Evolutionary conservation across 2,888 invertebrate species (phyloP).

Genomic region (Geotrupes spiniger): DNA sequence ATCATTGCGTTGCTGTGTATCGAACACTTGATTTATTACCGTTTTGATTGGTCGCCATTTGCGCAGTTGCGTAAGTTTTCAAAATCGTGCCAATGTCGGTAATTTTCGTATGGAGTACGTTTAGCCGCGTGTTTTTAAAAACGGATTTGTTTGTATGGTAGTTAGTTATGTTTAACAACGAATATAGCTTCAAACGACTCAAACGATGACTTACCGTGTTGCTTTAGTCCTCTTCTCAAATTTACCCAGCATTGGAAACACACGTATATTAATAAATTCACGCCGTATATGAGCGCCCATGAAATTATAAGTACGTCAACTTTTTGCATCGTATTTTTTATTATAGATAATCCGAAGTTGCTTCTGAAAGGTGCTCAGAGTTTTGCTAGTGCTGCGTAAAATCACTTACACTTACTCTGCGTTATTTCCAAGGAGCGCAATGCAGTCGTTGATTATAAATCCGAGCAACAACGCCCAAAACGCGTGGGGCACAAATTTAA

Average conservation of each 20-base stretch:
- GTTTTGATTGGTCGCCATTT: too few relatives aligned
- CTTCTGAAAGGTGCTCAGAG: slow-evolving; percentile 45
- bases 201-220: slow-evolving; percentile 47
- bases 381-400: slow-evolving; percentile 40
- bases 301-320: slow-evolving; percentile 52
- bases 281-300: slow-evolving; percentile 19
- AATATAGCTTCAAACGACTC: too few relatives aligned
- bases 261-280: slow-evolving; percentile 45
- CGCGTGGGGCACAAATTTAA: slow-evolving; percentile 81
- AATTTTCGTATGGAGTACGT: too few relatives aligned
- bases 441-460: slow-evolving; percentile 11
- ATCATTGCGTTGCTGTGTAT: too few relatives aligned
- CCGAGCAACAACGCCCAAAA: slow-evolving; percentile 68
- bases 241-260: slow-evolving; percentile 54
- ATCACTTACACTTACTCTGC: background rate
- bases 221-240: slow-evolving; percentile 34
- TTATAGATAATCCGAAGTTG: slow-evolving; percentile 58
- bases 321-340: slow-evolving; percentile 59
- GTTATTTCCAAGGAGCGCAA: background rate
- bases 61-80: too few relatives aligned
- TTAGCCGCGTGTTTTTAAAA: too few relatives aligned
- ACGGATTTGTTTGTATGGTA: too few relatives aligned
- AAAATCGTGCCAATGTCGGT: too few relatives aligned
- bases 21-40: too few relatives aligned
- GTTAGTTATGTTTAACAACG: too few relatives aligned